A percentile compares a stretch with the other conserved stretches of the same genome.
phyloP scores from a whole-genome alignment of 2,113 vertebrate genomes.

The Hypocryptadius cinnamomeus region DNA sequence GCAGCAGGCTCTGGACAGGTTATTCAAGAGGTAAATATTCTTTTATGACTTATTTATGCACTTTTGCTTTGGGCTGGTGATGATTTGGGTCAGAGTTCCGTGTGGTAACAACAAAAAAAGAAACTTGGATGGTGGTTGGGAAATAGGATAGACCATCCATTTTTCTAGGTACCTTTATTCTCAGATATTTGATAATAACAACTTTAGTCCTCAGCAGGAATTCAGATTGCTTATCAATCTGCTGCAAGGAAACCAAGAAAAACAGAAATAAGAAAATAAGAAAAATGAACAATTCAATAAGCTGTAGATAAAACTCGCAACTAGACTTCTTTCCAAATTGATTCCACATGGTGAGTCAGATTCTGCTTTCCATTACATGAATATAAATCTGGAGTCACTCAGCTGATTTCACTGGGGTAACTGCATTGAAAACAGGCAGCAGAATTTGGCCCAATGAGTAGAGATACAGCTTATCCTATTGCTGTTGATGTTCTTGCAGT shows the following conservation, averaged over 20 bases:
- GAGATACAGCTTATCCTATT: conserved; percentile 46
- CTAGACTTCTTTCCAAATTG: conserved; percentile 34
- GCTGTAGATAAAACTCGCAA: conserved; percentile 31
- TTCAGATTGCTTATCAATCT: conserved; percentile 45
- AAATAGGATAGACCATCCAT: not conserved
- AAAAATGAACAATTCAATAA: conserved; percentile 50
- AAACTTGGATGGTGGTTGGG: not conserved
- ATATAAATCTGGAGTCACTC: conserved; percentile 51
- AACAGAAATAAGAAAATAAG: conserved; percentile 11
- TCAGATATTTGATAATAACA: conserved; percentile 16
- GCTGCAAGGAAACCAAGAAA: conserved; percentile 13
- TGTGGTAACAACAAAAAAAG: not conserved
- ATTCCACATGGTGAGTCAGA: conserved; percentile 42
- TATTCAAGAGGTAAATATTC: not conserved
- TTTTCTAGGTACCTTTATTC: conserved; percentile 1
- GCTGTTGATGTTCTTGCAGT: conserved; percentile 40
- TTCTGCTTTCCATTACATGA: conserved; percentile 49
- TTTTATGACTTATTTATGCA: not conserved
- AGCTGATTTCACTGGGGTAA: not conserved
- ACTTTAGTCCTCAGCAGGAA: not conserved
- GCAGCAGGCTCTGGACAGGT: not conserved
- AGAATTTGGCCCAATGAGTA: conserved; percentile 2
- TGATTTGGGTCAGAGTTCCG: not conserved
- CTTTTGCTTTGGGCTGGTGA: not conserved
- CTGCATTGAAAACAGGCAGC: conserved; percentile 33